Evolutionary conservation across 2,888 invertebrate species (phyloP).

Genomic region (Thereva unica): DNA sequence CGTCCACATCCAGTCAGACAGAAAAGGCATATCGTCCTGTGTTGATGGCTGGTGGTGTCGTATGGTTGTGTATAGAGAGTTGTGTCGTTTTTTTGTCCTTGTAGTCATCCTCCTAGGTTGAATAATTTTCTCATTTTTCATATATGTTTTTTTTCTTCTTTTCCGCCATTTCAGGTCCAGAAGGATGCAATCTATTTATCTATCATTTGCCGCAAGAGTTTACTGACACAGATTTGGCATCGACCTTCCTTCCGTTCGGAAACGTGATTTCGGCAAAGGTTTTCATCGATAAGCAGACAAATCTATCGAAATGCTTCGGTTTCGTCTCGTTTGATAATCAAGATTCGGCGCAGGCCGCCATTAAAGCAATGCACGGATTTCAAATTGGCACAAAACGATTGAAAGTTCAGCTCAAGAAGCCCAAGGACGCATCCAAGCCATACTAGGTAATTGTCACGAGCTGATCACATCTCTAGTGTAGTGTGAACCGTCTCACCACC

Average conservation of each 20-base stretch:
- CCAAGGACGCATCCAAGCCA: conserved; percentile 91
- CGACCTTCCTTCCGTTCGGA: conserved; percentile 97
- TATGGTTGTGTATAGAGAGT: too few relatives aligned
- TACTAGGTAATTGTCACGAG: conserved; percentile 66
- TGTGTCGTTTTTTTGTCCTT: too few relatives aligned
- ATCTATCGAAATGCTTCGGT: conserved; percentile 99
- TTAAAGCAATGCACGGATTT: conserved; percentile 97
- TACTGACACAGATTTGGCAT: conserved; percentile 93
- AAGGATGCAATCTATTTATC: conserved; percentile 98
- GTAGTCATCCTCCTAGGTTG: too few relatives aligned
- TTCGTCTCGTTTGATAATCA: conserved; percentile 97
- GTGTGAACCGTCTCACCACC: too few relatives aligned
- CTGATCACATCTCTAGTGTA: too few relatives aligned
- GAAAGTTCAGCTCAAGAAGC: conserved; percentile 95
- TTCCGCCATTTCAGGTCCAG: conserved; percentile 71
- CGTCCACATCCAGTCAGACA: too few relatives aligned
- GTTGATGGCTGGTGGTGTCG: too few relatives aligned
- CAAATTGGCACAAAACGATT: conserved; percentile 97
- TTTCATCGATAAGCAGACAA: conserved; percentile 99
- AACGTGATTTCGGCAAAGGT: conserved; percentile 99
- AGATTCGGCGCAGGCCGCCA: conserved; percentile 91
- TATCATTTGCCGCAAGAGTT: conserved; percentile 99
- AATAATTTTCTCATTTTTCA: conserved; percentile 36
- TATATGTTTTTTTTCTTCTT: conserved; percentile 17
- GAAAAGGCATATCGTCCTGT: too few relatives aligned